Conservation (phyloP, 2,888 invertebrate genomes). For the Agrotis clavis region DNA sequence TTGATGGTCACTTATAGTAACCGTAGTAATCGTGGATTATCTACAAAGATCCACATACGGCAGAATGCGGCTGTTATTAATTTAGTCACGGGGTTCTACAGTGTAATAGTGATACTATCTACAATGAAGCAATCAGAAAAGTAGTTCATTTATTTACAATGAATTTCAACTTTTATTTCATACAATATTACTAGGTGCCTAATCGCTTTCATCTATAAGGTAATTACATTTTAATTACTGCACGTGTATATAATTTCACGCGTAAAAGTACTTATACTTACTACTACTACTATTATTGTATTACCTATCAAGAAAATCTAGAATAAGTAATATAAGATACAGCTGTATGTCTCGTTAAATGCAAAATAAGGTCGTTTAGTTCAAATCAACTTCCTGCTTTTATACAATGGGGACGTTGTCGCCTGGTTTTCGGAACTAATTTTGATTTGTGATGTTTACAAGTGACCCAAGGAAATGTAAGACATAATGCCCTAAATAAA, state of each 20-base stretch:
- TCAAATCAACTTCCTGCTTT: slow-evolving; percentile 69
- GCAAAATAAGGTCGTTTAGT: slow-evolving; percentile 65
- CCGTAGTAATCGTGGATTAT: no score
- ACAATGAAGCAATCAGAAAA: neutral
- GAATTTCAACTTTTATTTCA: slow-evolving; percentile 11
- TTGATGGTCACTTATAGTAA: no score
- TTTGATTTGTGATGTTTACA: slow-evolving; percentile 67
- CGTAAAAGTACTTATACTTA: neutral
- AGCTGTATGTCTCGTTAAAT: slow-evolving; percentile 29
- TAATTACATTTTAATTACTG: slow-evolving; percentile 37
- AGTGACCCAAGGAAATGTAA: slow-evolving; percentile 55
- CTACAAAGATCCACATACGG: no score
- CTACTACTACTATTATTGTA: slow-evolving; percentile 1
- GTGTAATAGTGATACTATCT: neutral
- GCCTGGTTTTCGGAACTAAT: slow-evolving; percentile 68
- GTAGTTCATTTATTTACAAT: neutral
- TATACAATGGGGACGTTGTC: slow-evolving; percentile 74
- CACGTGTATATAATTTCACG: slow-evolving; percentile 45
- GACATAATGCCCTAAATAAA: slow-evolving; percentile 64
- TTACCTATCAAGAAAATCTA: slow-evolving; percentile 30
- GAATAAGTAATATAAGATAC: slow-evolving; percentile 19
- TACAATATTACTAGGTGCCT: neutral
- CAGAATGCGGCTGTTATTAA: no score
- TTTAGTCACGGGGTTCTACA: no score
- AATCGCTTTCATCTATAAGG: slow-evolving; percentile 31